Conservation (phyloP, 2,113 vertebrate species). For the Oreochromis spilurus region DNA sequence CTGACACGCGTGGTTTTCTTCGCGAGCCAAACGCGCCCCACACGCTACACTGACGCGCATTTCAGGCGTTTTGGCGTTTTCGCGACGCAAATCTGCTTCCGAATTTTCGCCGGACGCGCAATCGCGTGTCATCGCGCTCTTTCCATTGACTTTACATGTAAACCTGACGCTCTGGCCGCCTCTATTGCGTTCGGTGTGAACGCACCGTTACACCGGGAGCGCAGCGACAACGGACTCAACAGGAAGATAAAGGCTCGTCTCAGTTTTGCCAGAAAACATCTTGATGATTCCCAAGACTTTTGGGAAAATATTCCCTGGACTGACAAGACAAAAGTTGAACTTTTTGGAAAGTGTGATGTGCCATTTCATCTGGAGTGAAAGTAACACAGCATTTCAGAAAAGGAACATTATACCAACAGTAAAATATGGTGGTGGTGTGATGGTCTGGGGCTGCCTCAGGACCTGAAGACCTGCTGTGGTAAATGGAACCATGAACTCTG, state of each 20-base stretch:
- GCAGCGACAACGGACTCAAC: background rate
- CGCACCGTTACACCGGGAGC: no score
- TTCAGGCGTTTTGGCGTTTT: no score
- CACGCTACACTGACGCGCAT: no score
- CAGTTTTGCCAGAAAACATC: background rate
- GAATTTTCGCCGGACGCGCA: no score
- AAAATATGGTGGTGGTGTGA: background rate
- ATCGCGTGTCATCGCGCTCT: no score
- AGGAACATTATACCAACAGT: accelerated
- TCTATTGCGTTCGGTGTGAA: no score
- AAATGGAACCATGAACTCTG: background rate
- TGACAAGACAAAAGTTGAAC: background rate
- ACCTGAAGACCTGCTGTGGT: background rate
- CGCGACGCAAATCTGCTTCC: no score
- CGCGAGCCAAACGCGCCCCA: no score
- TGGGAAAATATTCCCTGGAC: accelerated
- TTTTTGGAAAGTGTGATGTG: background rate
- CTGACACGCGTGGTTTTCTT: no score
- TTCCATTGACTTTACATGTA: no score
- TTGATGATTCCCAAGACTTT: background rate
- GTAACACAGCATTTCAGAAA: background rate
- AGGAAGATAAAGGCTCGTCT: background rate
- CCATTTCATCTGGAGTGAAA: background rate
- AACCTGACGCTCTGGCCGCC: no score
- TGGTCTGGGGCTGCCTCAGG: background rate